Evolutionary conservation across 2,113 vertebrate genomes (phyloP), one percentile per base, ranked within the genome.

Genomic region (Chaetodon auriga): DNA sequence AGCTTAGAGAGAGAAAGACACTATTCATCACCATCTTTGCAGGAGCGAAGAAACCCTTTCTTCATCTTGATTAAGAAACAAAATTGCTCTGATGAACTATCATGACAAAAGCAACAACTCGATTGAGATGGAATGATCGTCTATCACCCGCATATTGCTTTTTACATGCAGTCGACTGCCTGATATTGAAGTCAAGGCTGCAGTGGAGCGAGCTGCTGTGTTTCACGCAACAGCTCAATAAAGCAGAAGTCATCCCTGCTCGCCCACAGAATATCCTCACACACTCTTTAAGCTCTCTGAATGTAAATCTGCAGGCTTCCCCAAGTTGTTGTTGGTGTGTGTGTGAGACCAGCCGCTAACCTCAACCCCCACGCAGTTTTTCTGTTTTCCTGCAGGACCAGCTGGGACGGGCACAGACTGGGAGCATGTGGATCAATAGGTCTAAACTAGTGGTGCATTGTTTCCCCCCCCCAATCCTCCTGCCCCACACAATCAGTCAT

Each of bases 401-500:
- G 91, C 89, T 92, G 93, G 91, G 85, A 78, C 68, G 58, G 82
- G 87, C 78, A 79, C 89, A 90, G 81, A 80, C 88, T 75, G 77
- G 41, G 71, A 89, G 86, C 81, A 68, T 77, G 78, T 68, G 63
- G 89, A 93, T 94, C 92, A 92, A 93, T 94, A 87, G 93, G 86
- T 82, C 89, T 82, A 78, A 78, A 87, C 89, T 75, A 85, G 89
- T 81, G 89, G 70, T 41, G 87, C 91, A 93, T 94, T 94, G 93
- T 93, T 69, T 14, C 64, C n/a, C n/a, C 64, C 72, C 64, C 36
- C 64, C 53, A 57, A 18, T 89, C 81, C 82, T 83, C 72, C 81
- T 85, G 88, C 90, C 87, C 85, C 70, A 89, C 60, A 88, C 89
- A 90, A 94, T 94, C 93, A 92, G 95, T 95, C 93, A 95, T 92